phyloP scores from a whole-genome alignment of 2,888 invertebrate genomes.

The Panopea generosa region DNA sequence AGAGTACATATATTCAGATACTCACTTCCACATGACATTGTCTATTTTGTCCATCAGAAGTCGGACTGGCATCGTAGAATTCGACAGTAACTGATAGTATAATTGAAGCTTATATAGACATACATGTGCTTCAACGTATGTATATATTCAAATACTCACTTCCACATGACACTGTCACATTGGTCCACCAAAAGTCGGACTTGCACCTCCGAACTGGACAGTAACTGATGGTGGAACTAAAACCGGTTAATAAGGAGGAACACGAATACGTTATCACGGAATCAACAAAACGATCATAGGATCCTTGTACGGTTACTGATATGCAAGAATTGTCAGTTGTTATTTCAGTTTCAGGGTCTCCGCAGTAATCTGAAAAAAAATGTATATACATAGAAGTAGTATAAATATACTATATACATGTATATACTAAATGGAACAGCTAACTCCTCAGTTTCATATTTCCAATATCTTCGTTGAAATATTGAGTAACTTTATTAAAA shows the following conservation, averaged over 20 bases:
- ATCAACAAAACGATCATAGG: constrained; percentile 1
- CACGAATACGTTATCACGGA: constrained; percentile 14
- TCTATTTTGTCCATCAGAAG: constrained; percentile 16
- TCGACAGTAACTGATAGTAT: constrained; percentile 33
- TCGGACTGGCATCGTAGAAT: constrained; percentile 26
- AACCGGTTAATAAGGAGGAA: constrained; percentile 18
- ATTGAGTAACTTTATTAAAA: too few species aligned
- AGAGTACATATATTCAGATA: too few species aligned
- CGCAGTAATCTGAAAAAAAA: constrained; percentile 39
- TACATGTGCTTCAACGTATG: too few species aligned
- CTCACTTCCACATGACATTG: constrained; percentile 35
- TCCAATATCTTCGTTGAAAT: too few species aligned
- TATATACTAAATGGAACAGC: too few species aligned
- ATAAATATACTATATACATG: too few species aligned
- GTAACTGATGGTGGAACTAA: constrained; percentile 24
- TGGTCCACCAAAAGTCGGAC: constrained; percentile 25
- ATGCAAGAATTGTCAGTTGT: constrained; percentile 26
- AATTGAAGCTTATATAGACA: too few species aligned
- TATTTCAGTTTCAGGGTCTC: constrained; percentile 4
- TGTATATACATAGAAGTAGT: too few species aligned
- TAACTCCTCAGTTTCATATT: too few species aligned
- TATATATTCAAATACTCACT: too few species aligned
- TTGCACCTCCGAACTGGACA: constrained; percentile 37
- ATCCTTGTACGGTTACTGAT: not conserved
- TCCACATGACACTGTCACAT: constrained; percentile 23